Base-by-base conservation (phyloP, 2,113 vertebrate species). In the Tauraco erythrolophus region DNA sequence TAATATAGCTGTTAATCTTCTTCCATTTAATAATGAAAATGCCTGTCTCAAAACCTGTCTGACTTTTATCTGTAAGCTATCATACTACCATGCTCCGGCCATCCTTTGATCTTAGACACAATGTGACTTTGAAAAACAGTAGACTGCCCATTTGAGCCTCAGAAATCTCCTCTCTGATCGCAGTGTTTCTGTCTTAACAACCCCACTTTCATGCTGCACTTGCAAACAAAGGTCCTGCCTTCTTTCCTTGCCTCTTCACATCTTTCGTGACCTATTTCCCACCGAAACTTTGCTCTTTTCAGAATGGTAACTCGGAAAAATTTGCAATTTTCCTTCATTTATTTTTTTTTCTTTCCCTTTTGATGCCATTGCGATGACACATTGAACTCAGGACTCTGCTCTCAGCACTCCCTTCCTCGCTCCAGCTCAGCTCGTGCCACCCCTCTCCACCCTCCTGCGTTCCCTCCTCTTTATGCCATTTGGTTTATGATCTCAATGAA, bases 401-500 rank as follows among this genome's bases (percentile, higher is more conserved):
- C 84, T 54, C 70, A 92, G 78, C 61, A 74, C 41, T 85, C 41
- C 41, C 27, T 88, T 68, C 60, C 54, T 96, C 88, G 74, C 70
- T 70, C 61, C 4, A 9, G 22, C 84, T 96, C 61, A 39, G 50
- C 48, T 87, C 8, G 4, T 65, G 61, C 74, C 89, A 88, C 43
- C 57, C 48, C 35, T 89, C 65, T 77, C 81, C 61, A 89, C 72
- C 80, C 89, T 82, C 53, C 70, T 28, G 30, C 3, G 0, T 70
- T 87, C 39, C 39, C 48, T 91, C 41, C 14, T 85, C 89, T 91
- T 96, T 84, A 76, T 82, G 61, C 30, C 91, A 19, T 93, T 91
- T 94, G 69, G 45, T 95, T 96, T 91, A 88, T 96, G 87, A 93
- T 72, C 57, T 96, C 84, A 75, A 33, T 85, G 87, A 93, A 88